These are phyloP conservation scores for Pentalonia nigronervosa DNA, from an alignment of 1,140 invertebrate species.

Conservation along the genomic window DNA sequence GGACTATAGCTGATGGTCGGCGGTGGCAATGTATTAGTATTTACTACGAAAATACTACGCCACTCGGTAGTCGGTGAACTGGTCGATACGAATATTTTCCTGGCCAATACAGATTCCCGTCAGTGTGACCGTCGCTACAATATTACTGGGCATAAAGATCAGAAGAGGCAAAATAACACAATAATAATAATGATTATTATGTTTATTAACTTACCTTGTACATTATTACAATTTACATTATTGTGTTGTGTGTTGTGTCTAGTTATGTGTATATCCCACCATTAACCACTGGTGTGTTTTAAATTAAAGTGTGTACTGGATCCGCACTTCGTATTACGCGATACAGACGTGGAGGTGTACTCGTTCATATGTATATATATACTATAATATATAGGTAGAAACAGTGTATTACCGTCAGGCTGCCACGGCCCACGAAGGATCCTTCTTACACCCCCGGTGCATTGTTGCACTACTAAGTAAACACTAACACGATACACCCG, in stretches of 20 bases:
- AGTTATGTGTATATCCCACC: background rate
- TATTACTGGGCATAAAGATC: background rate
- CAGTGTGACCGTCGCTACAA: background rate
- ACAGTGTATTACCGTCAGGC: background rate
- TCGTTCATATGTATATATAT: background rate
- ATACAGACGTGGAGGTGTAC: background rate
- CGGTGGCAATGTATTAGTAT: background rate
- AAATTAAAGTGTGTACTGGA: background rate
- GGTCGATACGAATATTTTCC: slow-evolving; percentile 14
- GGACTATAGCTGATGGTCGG: background rate
- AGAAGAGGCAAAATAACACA: background rate
- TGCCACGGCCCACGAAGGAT: background rate
- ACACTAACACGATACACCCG: too few species aligned
- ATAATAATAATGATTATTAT: background rate
- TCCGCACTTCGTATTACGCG: background rate
- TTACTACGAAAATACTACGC: slow-evolving; percentile 14
- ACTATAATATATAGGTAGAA: background rate
- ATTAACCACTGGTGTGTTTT: background rate
- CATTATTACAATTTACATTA: background rate
- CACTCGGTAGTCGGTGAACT: background rate
- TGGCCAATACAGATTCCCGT: background rate
- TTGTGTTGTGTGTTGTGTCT: background rate
- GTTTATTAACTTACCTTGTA: background rate
- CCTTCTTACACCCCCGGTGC: background rate
- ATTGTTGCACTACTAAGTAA: background rate